Evolutionary conservation across 92 coral and sea anemone species (phyloP).

Genomic region (Palythoa heliodiscus): DNA sequence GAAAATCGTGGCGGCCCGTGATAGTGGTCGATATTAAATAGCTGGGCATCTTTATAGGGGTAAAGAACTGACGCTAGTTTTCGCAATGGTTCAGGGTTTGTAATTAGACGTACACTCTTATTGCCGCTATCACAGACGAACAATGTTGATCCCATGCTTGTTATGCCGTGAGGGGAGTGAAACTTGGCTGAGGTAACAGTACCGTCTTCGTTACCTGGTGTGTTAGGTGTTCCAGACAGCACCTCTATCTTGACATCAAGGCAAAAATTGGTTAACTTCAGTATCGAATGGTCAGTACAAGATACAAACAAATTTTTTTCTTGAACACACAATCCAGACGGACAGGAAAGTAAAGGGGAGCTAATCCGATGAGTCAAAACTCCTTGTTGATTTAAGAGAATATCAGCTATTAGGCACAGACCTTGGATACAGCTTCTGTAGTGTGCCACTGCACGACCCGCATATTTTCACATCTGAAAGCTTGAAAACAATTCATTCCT

Average conservation of each 20-base stretch:
- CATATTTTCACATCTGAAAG: constrained; percentile 27
- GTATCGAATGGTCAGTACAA: constrained; percentile 12
- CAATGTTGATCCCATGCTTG: constrained; percentile 5
- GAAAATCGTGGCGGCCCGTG: background rate
- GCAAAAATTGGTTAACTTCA: constrained; percentile 5
- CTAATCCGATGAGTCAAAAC: constrained; percentile 18
- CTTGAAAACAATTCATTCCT: constrained; percentile 37
- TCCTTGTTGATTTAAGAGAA: constrained; percentile 24
- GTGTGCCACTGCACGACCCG: background rate
- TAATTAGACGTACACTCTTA: constrained; percentile 23
- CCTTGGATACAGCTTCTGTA: too few relatives aligned
- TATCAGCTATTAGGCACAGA: too few relatives aligned
- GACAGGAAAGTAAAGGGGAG: constrained; percentile 34
- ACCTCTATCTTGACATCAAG: background rate
- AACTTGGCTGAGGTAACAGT: background rate
- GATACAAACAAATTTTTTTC: constrained; percentile 31
- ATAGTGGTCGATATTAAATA: background rate
- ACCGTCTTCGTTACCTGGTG: constrained; percentile 1
- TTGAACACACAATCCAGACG: constrained; percentile 44
- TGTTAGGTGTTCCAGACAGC: background rate
- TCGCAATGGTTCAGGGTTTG: background rate
- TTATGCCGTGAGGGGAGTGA: background rate
- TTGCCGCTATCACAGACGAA: constrained; percentile 43
- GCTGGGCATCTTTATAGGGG: background rate
- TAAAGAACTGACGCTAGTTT: background rate